These are phyloP conservation scores for Taeniopygia guttata DNA, from an alignment of 2,797 vertebrate genomes.

Conservation along the genomic window DNA sequence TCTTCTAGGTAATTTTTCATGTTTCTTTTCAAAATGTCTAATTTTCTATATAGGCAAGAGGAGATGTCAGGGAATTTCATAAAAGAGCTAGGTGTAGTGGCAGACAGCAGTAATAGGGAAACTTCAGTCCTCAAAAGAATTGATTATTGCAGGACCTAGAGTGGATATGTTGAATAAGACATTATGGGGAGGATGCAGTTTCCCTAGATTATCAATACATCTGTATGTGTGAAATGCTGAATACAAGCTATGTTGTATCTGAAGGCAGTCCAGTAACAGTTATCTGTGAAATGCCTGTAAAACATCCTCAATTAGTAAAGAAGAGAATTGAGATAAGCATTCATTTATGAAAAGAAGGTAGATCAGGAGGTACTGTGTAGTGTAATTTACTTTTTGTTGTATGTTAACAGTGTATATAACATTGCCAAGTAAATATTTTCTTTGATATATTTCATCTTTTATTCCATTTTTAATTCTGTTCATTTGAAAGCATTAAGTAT, in stretches of 20 bases:
- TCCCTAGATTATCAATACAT: neutral
- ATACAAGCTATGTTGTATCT: neutral
- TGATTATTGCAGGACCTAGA: neutral
- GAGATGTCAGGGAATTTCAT: neutral
- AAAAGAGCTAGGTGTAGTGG: neutral
- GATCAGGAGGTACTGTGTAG: neutral
- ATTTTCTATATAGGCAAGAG: neutral
- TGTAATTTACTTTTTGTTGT: neutral
- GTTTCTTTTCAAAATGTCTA: neutral
- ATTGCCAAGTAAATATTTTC: neutral
- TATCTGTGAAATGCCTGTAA: neutral
- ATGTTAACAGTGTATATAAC: neutral
- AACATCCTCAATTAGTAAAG: neutral
- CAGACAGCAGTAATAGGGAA: neutral
- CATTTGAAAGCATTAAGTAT: neutral
- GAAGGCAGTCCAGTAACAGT: neutral
- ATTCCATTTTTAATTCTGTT: neutral
- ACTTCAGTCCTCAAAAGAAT: neutral
- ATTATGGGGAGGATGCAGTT: neutral
- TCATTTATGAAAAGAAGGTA: neutral
- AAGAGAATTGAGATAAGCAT: neutral
- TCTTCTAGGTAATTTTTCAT: neutral
- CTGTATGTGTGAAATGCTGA: neutral
- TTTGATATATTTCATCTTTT: neutral
- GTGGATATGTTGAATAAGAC: neutral